A percentile compares a stretch with the other conserved stretches of the same genome.
Conservation (phyloP, 2,797 vertebrate species). For the Apogon talboti region DNA sequence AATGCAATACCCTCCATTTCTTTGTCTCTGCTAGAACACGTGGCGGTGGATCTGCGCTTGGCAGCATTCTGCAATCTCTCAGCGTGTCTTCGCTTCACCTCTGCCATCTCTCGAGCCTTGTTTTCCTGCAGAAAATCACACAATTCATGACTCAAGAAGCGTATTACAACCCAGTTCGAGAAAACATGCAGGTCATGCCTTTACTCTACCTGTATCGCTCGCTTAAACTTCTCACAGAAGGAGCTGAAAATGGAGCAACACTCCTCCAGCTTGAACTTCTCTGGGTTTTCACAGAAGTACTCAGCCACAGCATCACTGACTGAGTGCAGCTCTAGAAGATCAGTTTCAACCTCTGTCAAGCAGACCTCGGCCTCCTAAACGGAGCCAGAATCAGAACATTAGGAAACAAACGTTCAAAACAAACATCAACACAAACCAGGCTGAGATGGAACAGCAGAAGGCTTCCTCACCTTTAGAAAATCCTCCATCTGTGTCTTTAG, state of each 20-base stretch:
- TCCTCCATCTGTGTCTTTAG: slow-evolving; percentile 81
- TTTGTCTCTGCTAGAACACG: slow-evolving; percentile 84
- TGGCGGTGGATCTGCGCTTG: slow-evolving; percentile 85
- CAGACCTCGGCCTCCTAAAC: slow-evolving; percentile 77
- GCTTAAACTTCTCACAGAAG: slow-evolving; percentile 84
- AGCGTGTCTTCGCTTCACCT: slow-evolving; percentile 77
- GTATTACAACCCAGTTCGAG: neutral
- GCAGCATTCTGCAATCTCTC: slow-evolving; percentile 65
- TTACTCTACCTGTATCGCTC: slow-evolving; percentile 80
- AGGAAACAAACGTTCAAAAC: neutral
- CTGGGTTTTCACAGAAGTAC: slow-evolving; percentile 88
- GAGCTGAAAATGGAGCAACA: slow-evolving; percentile 84
- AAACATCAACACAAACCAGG: neutral
- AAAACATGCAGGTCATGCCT: slow-evolving; percentile 6
- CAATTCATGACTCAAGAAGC: neutral
- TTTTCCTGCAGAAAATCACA: slow-evolving; percentile 77
- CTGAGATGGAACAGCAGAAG: neutral
- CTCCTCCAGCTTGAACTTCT: slow-evolving; percentile 83
- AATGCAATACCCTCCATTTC: slow-evolving; percentile 82
- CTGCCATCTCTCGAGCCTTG: slow-evolving; percentile 71
- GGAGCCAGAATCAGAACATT: slow-evolving; percentile 11
- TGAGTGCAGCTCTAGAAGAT: slow-evolving; percentile 69
- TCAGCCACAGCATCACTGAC: slow-evolving; percentile 78
- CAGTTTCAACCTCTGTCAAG: slow-evolving; percentile 65
- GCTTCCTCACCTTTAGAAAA: slow-evolving; percentile 77